Evolutionary conservation across 2,113 vertebrate genomes (phyloP).

Genomic region (Haliaeetus leucogaster): DNA sequence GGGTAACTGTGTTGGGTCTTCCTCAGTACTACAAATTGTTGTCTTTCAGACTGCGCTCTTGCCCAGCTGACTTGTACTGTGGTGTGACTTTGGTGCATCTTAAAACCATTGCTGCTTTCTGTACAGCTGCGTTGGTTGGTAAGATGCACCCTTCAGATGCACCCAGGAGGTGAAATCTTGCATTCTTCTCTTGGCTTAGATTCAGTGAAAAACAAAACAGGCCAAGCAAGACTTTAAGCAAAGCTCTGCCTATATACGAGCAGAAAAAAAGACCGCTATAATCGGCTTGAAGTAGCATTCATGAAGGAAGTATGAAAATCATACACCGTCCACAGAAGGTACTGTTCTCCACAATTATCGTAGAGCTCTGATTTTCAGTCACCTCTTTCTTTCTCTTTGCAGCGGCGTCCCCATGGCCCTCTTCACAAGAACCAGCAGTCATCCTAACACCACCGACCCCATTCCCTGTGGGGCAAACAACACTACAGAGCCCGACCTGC

Average conservation of each 20-base stretch:
- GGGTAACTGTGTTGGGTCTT: not conserved
- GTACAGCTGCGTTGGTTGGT: not conserved
- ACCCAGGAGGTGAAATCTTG: not conserved
- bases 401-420: constrained; percentile 71
- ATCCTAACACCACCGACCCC: constrained; percentile 74
- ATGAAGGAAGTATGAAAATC: not conserved
- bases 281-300: not conserved
- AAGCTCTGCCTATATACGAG: not conserved
- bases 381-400: not conserved
- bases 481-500: constrained; percentile 42
- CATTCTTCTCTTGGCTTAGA: not conserved
- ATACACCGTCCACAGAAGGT: not conserved
- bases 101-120: not conserved
- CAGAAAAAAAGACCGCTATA: not conserved
- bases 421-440: constrained; percentile 72
- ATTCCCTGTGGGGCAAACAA: constrained; percentile 69
- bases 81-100: not conserved
- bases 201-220: not conserved
- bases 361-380: not conserved
- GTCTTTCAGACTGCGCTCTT: not conserved
- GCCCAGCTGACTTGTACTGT: not conserved
- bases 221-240: not conserved
- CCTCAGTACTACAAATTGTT: not conserved
- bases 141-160: not conserved
- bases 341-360: not conserved